Base-by-base conservation (phyloP, 1,140 invertebrate genomes). In the Anastrepha obliqua region DNA sequence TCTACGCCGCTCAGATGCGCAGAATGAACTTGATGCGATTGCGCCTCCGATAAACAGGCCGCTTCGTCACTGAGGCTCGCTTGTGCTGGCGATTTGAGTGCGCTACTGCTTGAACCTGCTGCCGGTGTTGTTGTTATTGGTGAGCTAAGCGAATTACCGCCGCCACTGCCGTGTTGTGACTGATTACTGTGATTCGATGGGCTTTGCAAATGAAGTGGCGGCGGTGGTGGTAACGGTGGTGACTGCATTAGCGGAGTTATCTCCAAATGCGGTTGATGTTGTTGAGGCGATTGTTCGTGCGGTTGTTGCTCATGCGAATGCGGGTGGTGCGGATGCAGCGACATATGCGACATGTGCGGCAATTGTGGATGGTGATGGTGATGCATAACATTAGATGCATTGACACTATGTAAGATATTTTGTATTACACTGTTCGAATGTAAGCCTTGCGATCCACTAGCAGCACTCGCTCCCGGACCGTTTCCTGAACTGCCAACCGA, bases 321-420 rank as follows among this genome's bases (percentile, higher is more conserved):
- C 3, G 87, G 88, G 8, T 89, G 89, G 8, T 58, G 55, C n/a
- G 89, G 90, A 5, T 90, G 89, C 4, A 89, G 89, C 20, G 88
- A 88, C 60, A 87, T 89, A 87, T 88, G 85, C 17, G 85, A n/a
- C 67, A 89, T 89, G 42, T 87, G 87, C 4, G 90, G 88, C 62
- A 93, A 29, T 42, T 59, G 85, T 8, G 85, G 3, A 42, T 60
- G 55, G 13, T 81, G 74, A 81, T 55, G 44, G 20, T 81, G 86
- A 86, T 93, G 92, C 91, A 93, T 93, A 13, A 91, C 86, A 89
- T 92, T 92, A 17, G 91, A 90, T 42, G 59, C 20, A 15, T 74
- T 87, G 7, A 51, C 70, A 88, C 91, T 92, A 86, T 91, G 91
- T 89, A 92, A 90, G 1, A 91, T 89, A 29, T 90, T 92, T 2